Conservation (phyloP, 2,797 vertebrate genomes). For the Bucorvus abyssinicus region DNA sequence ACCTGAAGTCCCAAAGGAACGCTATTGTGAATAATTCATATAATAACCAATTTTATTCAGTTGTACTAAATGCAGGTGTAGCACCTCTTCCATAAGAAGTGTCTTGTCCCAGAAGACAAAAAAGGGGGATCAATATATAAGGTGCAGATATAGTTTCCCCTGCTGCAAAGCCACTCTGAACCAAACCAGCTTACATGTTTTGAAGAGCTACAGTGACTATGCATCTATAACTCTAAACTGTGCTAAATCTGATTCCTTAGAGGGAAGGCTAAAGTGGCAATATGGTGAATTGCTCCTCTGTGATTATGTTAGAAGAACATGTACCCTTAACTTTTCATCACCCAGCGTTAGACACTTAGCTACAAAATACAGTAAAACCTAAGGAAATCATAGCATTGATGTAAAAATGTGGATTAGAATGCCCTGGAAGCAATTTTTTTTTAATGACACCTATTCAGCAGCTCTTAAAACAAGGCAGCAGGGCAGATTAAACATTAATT, state of each 20-base stretch:
- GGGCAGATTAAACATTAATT: constrained; percentile 51
- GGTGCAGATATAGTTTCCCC: background rate
- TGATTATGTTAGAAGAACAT: constrained; percentile 54
- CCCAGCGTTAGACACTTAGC: background rate
- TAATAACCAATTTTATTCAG: constrained; percentile 8
- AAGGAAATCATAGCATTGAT: constrained; percentile 9
- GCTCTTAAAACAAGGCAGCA: constrained; percentile 32
- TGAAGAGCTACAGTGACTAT: constrained; percentile 9
- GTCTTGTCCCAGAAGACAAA: constrained; percentile 18
- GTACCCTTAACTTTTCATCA: constrained; percentile 39
- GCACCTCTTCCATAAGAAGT: background rate
- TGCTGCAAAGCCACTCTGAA: background rate
- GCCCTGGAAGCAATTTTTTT: constrained; percentile 9
- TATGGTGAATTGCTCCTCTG: constrained; percentile 49
- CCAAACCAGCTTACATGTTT: background rate
- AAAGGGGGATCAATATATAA: background rate
- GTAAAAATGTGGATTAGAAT: constrained; percentile 40
- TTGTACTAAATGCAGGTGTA: background rate
- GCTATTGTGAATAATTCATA: constrained; percentile 50
- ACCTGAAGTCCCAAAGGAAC: background rate
- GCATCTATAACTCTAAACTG: constrained; percentile 40
- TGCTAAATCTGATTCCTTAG: constrained; percentile 52
- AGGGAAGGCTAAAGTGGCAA: background rate
- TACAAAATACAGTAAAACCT: constrained; percentile 40
- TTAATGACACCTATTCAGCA: constrained; percentile 27